These are phyloP conservation scores for Drosophila lini DNA, from an alignment of 1,140 invertebrate genomes.

Conservation along the genomic window DNA sequence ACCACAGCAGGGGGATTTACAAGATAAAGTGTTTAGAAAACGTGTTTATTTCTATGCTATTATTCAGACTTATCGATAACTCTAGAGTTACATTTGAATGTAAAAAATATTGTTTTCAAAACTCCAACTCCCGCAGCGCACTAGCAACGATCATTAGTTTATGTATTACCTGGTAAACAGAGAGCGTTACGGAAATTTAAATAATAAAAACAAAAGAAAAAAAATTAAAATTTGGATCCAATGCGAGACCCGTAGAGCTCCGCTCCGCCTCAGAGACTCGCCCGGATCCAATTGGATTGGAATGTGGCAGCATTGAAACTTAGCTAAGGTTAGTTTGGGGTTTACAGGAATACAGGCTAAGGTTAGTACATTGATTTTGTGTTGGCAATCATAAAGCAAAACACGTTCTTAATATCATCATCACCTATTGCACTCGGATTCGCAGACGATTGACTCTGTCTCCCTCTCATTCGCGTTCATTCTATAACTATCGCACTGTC, in stretches of 20 bases:
- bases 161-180: constrained; percentile 18
- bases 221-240: neutral
- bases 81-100: constrained; percentile 77
- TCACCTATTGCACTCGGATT: constrained; percentile 53
- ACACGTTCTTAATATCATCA: constrained; percentile 20
- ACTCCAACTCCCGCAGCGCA: constrained; percentile 32
- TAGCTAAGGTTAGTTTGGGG: constrained; percentile 26
- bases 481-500: constrained; percentile 26
- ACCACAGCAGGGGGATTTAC: constrained; percentile 3
- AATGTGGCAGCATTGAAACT: constrained; percentile 62
- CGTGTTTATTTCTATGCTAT: constrained; percentile 68
- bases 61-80: constrained; percentile 78
- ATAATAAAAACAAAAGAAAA: neutral
- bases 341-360: constrained; percentile 32
- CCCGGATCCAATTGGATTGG: constrained; percentile 28
- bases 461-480: constrained; percentile 28
- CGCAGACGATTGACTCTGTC: constrained; percentile 18
- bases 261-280: constrained; percentile 23
- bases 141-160: constrained; percentile 9
- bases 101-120: constrained; percentile 50
- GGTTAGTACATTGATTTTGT: constrained; percentile 31
- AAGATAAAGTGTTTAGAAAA: constrained; percentile 62
- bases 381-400: constrained; percentile 58
- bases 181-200: constrained; percentile 19
- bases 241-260: constrained; percentile 11